A percentile compares a stretch with the other conserved stretches of the same genome.
Conservation (phyloP, 2,797 vertebrate species). For the Melopsittacus undulatus region DNA sequence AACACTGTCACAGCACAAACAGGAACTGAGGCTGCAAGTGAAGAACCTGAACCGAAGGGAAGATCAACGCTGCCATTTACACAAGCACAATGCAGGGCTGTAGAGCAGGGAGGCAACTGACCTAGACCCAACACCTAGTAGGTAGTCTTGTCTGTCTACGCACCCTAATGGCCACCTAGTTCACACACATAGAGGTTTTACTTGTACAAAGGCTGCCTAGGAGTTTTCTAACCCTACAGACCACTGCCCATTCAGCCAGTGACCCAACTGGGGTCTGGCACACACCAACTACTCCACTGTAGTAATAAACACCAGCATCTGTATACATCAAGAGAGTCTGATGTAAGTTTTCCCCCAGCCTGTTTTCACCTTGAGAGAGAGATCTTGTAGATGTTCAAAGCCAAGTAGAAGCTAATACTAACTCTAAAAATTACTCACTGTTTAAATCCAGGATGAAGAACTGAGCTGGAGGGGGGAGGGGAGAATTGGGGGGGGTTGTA, state of each 20-base stretch:
- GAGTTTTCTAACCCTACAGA: not conserved
- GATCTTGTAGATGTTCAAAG: not conserved
- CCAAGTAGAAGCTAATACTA: conserved; percentile 4
- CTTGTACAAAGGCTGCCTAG: not conserved
- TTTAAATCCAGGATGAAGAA: not conserved
- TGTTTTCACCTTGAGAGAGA: conserved; percentile 21
- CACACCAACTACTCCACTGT: not conserved
- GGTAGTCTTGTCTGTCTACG: not conserved
- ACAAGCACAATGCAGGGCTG: not conserved
- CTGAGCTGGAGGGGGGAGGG: not conserved
- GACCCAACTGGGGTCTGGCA: not conserved
- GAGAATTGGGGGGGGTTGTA: not conserved
- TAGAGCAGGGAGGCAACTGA: not conserved
- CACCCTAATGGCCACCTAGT: not conserved
- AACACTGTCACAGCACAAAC: not conserved
- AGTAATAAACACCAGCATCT: not conserved
- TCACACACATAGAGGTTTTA: not conserved
- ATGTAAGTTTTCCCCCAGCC: not conserved
- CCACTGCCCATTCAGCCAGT: not conserved
- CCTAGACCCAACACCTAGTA: not conserved
- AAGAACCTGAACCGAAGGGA: not conserved
- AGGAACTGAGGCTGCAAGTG: not conserved
- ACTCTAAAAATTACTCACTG: not conserved
- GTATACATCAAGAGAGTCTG: rapidly evolving
- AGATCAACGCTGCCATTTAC: not conserved